Percentiles rank a stretch among this genome's conserved stretches.
These are phyloP conservation scores for Pseudoips prasinana DNA, from an alignment of 2,888 invertebrate species.

Conservation along the genomic window DNA sequence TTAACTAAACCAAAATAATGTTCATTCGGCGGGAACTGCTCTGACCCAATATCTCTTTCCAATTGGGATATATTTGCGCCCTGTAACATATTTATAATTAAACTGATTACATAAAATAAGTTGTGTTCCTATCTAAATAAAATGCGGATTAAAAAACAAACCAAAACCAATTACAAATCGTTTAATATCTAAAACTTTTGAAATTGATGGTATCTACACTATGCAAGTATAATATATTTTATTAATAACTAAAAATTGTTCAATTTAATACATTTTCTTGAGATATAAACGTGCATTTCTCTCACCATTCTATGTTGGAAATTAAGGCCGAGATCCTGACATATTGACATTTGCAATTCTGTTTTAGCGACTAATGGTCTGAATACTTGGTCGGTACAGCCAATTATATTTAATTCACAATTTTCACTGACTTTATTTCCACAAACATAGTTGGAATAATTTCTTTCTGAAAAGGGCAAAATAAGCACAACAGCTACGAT, in stretches of 20 bases:
- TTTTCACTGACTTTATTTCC: constrained; percentile 42
- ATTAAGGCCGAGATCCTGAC: constrained; percentile 82
- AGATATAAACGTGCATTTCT: constrained; percentile 34
- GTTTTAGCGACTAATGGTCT: constrained; percentile 59
- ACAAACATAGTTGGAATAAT: constrained; percentile 55
- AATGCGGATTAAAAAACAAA: constrained; percentile 31
- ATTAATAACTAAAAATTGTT: too few relatives aligned
- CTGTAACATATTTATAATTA: constrained; percentile 71
- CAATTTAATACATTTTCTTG: too few relatives aligned
- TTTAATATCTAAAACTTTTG: too few relatives aligned
- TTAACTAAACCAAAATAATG: constrained; percentile 99
- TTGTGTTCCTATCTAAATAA: constrained; percentile 10
- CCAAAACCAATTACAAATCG: constrained; percentile 6
- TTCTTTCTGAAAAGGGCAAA: constrained; percentile 53
- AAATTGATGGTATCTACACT: too few relatives aligned
- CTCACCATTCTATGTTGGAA: constrained; percentile 82
- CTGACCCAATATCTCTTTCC: constrained; percentile 99
- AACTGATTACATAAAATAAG: constrained; percentile 9
- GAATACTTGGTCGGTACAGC: constrained; percentile 48
- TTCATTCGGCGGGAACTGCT: constrained; percentile 99
- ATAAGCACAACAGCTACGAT: constrained; percentile 55
- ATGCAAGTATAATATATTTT: too few relatives aligned
- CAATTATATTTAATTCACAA: constrained; percentile 42
- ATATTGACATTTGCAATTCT: constrained; percentile 82
- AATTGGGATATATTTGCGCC: constrained; percentile 99